Percentiles rank a stretch among this genome's conserved stretches.
Conservation (phyloP, 2,113 vertebrate species). For the Aphyosemion australe region DNA sequence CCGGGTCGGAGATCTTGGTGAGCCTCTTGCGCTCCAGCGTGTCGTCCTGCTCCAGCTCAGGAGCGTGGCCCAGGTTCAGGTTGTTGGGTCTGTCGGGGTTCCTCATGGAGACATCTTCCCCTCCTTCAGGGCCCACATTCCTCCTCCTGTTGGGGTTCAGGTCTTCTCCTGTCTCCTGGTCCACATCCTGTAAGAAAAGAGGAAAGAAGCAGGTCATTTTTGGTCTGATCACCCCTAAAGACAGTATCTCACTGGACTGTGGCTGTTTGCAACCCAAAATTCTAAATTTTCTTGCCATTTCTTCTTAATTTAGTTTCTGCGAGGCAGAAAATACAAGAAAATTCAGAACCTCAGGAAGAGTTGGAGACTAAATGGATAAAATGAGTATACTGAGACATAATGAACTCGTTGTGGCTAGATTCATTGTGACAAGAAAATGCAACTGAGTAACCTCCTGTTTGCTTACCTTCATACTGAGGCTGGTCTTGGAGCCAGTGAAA, state of each 20-base stretch:
- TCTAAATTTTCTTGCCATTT: too few relatives aligned
- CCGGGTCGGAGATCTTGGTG: conserved; percentile 95
- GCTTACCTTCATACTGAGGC: conserved; percentile 97
- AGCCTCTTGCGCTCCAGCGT: conserved; percentile 94
- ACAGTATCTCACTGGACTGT: too few relatives aligned
- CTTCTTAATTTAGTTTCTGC: too few relatives aligned
- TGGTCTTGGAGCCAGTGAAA: conserved; percentile 98
- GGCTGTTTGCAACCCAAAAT: too few relatives aligned
- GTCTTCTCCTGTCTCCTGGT: conserved; percentile 96
- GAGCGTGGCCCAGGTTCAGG: conserved; percentile 88
- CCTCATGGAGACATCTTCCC: conserved; percentile 89
- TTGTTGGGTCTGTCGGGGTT: conserved; percentile 96
- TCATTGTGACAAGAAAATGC: too few relatives aligned
- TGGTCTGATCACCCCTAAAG: neutral
- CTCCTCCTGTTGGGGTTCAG: conserved; percentile 93
- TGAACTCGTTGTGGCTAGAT: too few relatives aligned
- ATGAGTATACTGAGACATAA: too few relatives aligned
- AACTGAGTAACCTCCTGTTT: accelerated
- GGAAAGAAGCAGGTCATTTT: neutral
- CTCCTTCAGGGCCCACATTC: conserved; percentile 87
- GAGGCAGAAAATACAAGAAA: too few relatives aligned
- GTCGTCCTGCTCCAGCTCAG: conserved; percentile 92
- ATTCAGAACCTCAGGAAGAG: too few relatives aligned
- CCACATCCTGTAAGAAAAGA: conserved; percentile 86
- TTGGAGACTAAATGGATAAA: too few relatives aligned